Percentiles rank a stretch among this genome's conserved stretches.
phyloP scores from a whole-genome alignment of 2,888 invertebrate species.

The Diabrotica balteata region DNA sequence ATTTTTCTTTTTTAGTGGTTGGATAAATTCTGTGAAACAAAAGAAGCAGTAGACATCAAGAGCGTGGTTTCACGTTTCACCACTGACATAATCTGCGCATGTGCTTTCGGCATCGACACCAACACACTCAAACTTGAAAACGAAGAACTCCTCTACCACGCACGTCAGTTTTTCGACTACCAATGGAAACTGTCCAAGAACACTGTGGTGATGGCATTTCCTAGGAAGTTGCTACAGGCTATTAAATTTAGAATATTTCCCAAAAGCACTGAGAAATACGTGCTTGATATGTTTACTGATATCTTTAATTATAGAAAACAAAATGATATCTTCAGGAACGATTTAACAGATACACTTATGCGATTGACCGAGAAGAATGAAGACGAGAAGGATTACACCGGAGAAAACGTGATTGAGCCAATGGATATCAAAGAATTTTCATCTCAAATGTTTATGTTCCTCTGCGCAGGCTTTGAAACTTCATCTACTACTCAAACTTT shows the following conservation, averaged over 20 bases:
- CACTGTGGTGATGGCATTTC: constrained; percentile 38
- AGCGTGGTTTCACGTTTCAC: constrained; percentile 56
- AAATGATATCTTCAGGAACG: constrained; percentile 60
- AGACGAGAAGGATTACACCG: constrained; percentile 39
- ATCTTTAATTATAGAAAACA: constrained; percentile 54
- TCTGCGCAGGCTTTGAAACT: constrained; percentile 56
- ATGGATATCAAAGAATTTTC: constrained; percentile 40
- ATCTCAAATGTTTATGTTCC: constrained; percentile 49
- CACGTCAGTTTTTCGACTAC: constrained; percentile 42
- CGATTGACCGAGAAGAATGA: constrained; percentile 42
- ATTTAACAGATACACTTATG: constrained; percentile 63
- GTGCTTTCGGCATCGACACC: constrained; percentile 68
- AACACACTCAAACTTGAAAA: constrained; percentile 64
- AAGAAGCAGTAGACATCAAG: constrained; percentile 30
- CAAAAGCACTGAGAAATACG: constrained; percentile 54
- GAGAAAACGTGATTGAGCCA: constrained; percentile 37
- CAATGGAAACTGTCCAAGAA: constrained; percentile 41
- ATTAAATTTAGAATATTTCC: constrained; percentile 46
- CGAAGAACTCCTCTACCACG: constrained; percentile 56
- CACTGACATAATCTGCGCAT: constrained; percentile 66
- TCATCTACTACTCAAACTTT: constrained; percentile 58
- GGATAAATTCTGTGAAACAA: constrained; percentile 23
- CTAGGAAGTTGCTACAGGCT: constrained; percentile 37
- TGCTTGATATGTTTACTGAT: constrained; percentile 57
- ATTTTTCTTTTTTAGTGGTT: constrained; percentile 18